These are phyloP conservation scores for Acromyrmex echinatior DNA, from an alignment of 1,140 invertebrate genomes.

Conservation along the genomic window DNA sequence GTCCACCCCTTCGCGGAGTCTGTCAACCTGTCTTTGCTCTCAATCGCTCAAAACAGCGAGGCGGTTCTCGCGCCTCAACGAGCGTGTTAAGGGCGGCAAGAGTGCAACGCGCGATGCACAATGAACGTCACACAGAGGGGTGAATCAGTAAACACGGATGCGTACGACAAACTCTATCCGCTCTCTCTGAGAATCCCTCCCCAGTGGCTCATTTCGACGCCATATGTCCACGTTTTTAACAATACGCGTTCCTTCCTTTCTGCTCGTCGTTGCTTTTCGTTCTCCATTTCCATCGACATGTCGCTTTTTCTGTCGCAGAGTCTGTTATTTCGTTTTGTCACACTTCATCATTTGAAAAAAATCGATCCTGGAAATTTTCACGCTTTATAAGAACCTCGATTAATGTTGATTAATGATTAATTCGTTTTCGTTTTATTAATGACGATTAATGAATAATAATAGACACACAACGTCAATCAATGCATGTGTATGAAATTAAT, in stretches of 20 bases:
- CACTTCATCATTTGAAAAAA: conserved; percentile 4
- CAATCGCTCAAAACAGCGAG: conserved; percentile 73
- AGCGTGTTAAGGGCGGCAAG: conserved; percentile 69
- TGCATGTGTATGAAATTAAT: conserved; percentile 33
- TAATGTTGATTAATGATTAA: conserved; percentile 42
- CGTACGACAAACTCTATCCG: conserved; percentile 47
- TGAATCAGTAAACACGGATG: conserved; percentile 63
- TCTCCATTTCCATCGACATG: neutral
- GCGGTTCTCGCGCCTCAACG: conserved; percentile 60
- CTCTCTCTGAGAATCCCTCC: conserved; percentile 51
- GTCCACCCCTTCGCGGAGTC: conserved; percentile 49
- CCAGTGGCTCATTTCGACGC: conserved; percentile 76
- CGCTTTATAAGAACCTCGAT: neutral
- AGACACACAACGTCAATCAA: neutral
- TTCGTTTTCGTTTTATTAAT: conserved; percentile 6
- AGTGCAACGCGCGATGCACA: conserved; percentile 71
- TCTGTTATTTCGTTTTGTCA: conserved; percentile 56
- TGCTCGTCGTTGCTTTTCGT: neutral
- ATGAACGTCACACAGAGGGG: conserved; percentile 61
- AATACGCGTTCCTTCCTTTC: conserved; percentile 58
- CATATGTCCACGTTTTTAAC: conserved; percentile 76
- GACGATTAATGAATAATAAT: conserved; percentile 24
- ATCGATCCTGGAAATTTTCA: conserved; percentile 39
- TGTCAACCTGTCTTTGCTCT: conserved; percentile 74
- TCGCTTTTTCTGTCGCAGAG: neutral